Base-by-base conservation (phyloP, 2,888 invertebrate genomes). In the Chrysolina americana region DNA sequence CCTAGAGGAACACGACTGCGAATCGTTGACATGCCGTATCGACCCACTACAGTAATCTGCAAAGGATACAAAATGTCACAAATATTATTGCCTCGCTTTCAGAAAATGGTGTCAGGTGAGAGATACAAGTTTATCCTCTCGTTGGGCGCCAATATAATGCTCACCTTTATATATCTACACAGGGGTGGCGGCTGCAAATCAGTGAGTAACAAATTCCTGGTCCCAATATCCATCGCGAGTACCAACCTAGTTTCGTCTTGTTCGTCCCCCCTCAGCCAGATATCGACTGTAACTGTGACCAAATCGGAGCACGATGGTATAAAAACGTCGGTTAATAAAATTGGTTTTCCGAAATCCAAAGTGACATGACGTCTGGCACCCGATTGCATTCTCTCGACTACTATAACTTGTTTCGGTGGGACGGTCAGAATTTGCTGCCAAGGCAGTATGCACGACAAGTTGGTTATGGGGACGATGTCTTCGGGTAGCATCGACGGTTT, bases 361-460 rank as follows among this genome's bases (percentile, higher is more conserved):
- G 96, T 95, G 72, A 97, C 96, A 89, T 95, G 97, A 73, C 97
- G 91, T n/a, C 97, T 90, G 0, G 97, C 97, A 70, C 97, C 96
- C 0, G 97, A 96, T 88, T 97, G 96, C 95, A 98, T 96, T 73
- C 97, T 90, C 86, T 98, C 97, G 62, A 98, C 96, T 19, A 97
- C 94, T 75, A 98, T 91, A 81, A 76, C 73, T 53, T 80, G 76
- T 68, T 79, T 75, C 13, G 78, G 74, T 15, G 78, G 77, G 11
- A 73, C 63, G 0, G 70, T 69, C 4, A 77, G 63, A 4, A 77
- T 68, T 68, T 75, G 75, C 23, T 75, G 77, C 75, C 75, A 75
- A 0, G 74, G 77, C 23, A 77, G 59, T 19, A 68, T 41, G n/a
- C 47, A 68, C 15, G 59, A 64, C 9, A 48, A 15, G 23, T 44